Conservation (phyloP, 2,797 vertebrate genomes). For the Oreortyx pictus region DNA sequence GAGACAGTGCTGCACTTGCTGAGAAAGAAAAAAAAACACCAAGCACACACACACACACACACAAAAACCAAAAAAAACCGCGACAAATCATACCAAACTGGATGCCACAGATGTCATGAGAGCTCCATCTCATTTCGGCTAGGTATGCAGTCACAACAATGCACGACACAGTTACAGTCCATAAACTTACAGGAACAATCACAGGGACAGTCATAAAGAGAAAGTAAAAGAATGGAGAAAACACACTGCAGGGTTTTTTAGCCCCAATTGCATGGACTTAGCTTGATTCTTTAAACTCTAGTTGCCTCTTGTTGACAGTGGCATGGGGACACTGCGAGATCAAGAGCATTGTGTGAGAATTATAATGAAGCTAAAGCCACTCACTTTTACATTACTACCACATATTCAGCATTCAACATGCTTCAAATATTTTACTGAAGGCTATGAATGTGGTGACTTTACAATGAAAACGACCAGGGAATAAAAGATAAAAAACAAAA, state of each 20-base stretch:
- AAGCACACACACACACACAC: too few species aligned
- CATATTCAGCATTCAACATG: neutral
- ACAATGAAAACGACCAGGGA: neutral
- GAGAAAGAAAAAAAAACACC: neutral
- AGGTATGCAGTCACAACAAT: constrained; percentile 19
- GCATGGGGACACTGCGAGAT: neutral
- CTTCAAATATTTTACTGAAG: neutral
- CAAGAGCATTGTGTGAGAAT: neutral
- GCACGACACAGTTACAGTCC: neutral
- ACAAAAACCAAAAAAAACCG: too few species aligned
- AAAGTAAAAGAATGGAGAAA: neutral
- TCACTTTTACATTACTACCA: neutral
- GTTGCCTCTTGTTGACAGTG: neutral
- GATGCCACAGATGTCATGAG: neutral
- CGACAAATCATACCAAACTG: neutral
- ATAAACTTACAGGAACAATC: constrained; percentile 5
- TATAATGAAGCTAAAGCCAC: neutral
- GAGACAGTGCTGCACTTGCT: neutral
- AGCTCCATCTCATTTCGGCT: neutral
- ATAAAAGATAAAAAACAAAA: constrained; percentile 46
- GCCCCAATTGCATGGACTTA: neutral
- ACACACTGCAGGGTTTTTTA: neutral
- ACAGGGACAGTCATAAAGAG: neutral
- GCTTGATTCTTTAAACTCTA: neutral
- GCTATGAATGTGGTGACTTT: neutral